Evolutionary conservation across 1,140 invertebrate genomes (phyloP).

Genomic region (Drosophila miranda): DNA sequence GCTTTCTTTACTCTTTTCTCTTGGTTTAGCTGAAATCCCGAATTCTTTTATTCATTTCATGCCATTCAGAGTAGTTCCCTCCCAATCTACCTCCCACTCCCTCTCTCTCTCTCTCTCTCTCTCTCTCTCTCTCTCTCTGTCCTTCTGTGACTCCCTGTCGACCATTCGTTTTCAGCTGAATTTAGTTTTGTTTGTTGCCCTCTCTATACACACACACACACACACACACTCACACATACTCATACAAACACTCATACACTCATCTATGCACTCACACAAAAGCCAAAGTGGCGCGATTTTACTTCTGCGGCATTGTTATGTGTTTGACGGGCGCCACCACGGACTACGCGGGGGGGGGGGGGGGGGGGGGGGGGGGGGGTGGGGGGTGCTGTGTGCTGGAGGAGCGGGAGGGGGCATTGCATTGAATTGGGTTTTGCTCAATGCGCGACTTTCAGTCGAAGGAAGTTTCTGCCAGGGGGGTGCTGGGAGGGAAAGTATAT

Average conservation of each 20-base stretch:
- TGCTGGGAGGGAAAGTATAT: background rate
- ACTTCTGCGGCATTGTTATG: conserved; percentile 45
- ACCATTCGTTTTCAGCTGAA: conserved; percentile 50
- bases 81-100: conserved; percentile 5
- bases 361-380: conserved; percentile 8
- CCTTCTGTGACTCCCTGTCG: background rate
- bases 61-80: conserved; percentile 35
- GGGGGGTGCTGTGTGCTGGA: conserved; percentile 15
- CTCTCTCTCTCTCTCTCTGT: conserved; percentile 5
- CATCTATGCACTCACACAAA: conserved; percentile 30
- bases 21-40: conserved; percentile 26
- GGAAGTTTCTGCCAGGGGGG: background rate
- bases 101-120: conserved; percentile 6
- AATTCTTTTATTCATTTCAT: conserved; percentile 57
- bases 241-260: conserved; percentile 6
- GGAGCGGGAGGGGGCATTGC: conserved; percentile 11
- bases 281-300: conserved; percentile 49
- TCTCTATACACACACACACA: background rate
- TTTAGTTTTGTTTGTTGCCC: conserved; percentile 48
- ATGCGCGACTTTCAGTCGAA: conserved; percentile 13
- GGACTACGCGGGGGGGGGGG: background rate
- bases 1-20: conserved; percentile 4
- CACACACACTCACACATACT: background rate
- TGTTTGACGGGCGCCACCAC: conserved; percentile 2
- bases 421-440: conserved; percentile 23